A percentile compares a stretch with the other conserved stretches of the same genome.
Evolutionary conservation across 2,888 invertebrate species (phyloP).

Genomic region (Heteromyza rotundicornis): DNA sequence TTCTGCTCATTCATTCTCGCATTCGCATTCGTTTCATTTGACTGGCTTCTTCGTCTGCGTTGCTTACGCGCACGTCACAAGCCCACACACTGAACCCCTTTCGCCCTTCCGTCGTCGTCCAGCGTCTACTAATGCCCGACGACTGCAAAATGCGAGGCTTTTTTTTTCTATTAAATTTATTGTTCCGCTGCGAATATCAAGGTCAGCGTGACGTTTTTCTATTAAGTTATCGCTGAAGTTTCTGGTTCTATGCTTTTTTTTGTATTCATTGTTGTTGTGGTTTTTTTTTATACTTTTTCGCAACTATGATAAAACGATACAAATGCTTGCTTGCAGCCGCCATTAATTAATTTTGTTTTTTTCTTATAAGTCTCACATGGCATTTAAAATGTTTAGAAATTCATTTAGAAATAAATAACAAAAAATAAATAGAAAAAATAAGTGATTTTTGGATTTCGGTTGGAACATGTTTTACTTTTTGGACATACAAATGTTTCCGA

Average conservation of each 20-base stretch:
- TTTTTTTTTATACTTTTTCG: background rate
- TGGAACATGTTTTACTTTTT: too few relatives aligned
- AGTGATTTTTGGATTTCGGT: too few relatives aligned
- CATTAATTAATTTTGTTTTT: background rate
- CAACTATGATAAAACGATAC: background rate
- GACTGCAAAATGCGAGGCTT: too few relatives aligned
- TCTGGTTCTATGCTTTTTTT: background rate
- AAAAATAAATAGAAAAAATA: too few relatives aligned
- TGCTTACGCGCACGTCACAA: slow-evolving; percentile 35
- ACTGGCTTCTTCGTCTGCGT: background rate
- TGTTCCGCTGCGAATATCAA: slow-evolving; percentile 58
- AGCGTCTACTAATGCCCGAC: slow-evolving; percentile 1
- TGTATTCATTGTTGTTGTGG: background rate
- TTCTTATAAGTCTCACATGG: too few relatives aligned
- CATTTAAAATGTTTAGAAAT: background rate
- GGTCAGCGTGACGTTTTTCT: slow-evolving; percentile 48
- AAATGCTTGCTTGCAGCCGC: background rate
- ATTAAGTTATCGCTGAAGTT: slow-evolving; percentile 24
- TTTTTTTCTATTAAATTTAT: slow-evolving; percentile 40
- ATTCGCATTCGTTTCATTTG: slow-evolving; percentile 1
- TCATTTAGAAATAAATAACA: too few relatives aligned
- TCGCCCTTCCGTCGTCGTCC: slow-evolving; percentile 20
- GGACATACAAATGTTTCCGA: too few relatives aligned
- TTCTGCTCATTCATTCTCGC: background rate
- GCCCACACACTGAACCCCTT: slow-evolving; percentile 14